These are phyloP conservation scores for Pampus argenteus DNA, from an alignment of 2,797 vertebrate species.

Conservation along the genomic window DNA sequence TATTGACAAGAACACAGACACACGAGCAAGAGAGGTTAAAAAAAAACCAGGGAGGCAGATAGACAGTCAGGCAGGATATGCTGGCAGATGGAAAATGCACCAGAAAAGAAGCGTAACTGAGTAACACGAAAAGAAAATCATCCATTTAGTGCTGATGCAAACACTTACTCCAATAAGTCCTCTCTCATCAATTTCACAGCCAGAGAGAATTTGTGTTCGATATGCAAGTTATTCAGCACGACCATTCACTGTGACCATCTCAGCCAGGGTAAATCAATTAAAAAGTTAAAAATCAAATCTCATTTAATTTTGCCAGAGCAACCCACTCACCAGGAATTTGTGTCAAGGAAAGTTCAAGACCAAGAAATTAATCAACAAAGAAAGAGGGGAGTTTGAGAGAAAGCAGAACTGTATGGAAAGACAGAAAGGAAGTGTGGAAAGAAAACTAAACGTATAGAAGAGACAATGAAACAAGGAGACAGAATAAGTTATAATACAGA, in stretches of 20 bases:
- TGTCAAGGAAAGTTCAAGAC: slow-evolving; percentile 41
- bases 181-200: slow-evolving; percentile 67
- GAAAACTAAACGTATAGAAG: not conserved
- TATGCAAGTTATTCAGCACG: slow-evolving; percentile 65
- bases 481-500: not conserved
- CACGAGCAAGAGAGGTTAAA: slow-evolving; percentile 18
- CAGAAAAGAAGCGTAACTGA: slow-evolving; percentile 10
- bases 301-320: slow-evolving; percentile 57
- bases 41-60: slow-evolving; percentile 6
- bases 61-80: not conserved
- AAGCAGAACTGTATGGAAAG: not conserved
- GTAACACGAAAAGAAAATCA: slow-evolving; percentile 45
- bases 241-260: slow-evolving; percentile 60
- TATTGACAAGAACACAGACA: slow-evolving; percentile 8
- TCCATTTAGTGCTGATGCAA: slow-evolving; percentile 68
- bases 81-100: slow-evolving; percentile 12
- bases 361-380: not conserved
- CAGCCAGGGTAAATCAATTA: slow-evolving; percentile 70
- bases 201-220: slow-evolving; percentile 66
- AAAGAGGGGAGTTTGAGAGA: not conserved
- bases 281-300: slow-evolving; percentile 72
- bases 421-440: not conserved
- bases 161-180: slow-evolving; percentile 64
- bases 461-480: not conserved
- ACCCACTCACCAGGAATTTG: slow-evolving; percentile 21